These are phyloP conservation scores for Neoarius graeffei DNA, from an alignment of 2,113 vertebrate species.

Conservation along the genomic window DNA sequence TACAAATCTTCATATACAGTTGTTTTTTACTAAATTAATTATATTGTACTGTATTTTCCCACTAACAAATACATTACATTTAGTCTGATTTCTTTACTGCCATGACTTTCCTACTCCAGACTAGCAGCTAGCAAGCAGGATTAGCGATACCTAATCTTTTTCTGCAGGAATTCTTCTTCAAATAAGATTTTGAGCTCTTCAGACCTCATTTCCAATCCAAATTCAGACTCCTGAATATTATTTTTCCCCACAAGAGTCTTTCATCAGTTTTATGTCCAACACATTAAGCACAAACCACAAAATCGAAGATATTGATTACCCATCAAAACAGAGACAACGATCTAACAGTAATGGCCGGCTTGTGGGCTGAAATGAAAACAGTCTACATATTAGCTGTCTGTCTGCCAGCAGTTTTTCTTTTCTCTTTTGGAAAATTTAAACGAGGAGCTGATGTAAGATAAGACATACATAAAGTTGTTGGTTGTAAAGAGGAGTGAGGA, in stretches of 20 bases:
- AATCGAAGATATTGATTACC: background rate
- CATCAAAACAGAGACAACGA: background rate
- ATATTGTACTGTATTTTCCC: background rate
- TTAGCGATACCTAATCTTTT: background rate
- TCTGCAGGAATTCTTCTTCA: background rate
- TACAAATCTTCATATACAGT: background rate
- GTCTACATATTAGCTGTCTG: background rate
- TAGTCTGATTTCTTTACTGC: background rate
- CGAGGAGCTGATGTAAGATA: background rate
- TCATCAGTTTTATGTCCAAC: background rate
- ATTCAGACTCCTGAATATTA: background rate
- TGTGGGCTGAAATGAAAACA: conserved; percentile 5
- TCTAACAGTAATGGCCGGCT: background rate
- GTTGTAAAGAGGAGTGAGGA: background rate
- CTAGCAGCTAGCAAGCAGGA: background rate
- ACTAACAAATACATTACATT: background rate
- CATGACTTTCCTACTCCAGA: background rate
- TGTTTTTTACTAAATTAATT: too few relatives aligned
- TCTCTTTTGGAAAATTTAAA: background rate
- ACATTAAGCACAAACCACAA: background rate
- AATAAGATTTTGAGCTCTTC: background rate
- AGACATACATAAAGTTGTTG: background rate
- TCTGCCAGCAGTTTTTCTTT: background rate
- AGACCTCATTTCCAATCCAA: background rate
- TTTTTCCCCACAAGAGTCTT: background rate